These are phyloP conservation scores for Anguilla obscura DNA, from an alignment of 2,797 vertebrate species.

Conservation along the genomic window DNA sequence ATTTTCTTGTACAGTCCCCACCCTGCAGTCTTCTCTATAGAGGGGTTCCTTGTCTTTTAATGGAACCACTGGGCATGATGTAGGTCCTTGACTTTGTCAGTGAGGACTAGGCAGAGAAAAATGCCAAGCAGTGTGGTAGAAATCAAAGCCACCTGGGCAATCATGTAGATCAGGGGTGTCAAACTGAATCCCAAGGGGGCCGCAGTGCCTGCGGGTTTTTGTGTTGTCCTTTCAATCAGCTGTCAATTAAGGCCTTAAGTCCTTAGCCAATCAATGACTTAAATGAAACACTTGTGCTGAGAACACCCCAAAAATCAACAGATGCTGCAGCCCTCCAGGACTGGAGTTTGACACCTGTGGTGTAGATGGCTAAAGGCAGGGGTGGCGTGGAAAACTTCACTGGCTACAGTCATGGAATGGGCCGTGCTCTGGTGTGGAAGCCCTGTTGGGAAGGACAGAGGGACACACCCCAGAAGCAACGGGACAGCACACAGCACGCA, in stretches of 20 bases:
- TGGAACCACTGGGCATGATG: background rate
- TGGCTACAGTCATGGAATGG: background rate
- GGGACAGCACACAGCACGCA: slow-evolving; percentile 29
- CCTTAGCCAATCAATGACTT: no score
- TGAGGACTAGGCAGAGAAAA: background rate
- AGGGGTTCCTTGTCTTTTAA: background rate
- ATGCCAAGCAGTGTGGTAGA: background rate
- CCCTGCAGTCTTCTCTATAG: background rate
- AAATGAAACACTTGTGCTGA: no score
- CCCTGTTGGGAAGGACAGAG: background rate
- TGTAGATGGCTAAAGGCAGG: background rate
- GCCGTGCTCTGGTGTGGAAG: background rate
- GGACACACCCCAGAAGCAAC: background rate
- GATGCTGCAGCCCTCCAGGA: no score
- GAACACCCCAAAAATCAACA: no score
- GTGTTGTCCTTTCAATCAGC: no score
- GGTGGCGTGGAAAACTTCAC: background rate
- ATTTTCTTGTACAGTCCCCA: background rate
- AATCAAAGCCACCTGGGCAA: background rate
- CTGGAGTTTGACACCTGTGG: no score
- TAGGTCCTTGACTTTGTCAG: no score
- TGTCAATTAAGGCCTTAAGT: no score
- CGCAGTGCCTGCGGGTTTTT: no score
- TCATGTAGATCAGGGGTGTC: background rate
- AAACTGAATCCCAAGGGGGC: no score